Conservation (phyloP, 2,888 invertebrate species). For the Cheilosia variabilis region DNA sequence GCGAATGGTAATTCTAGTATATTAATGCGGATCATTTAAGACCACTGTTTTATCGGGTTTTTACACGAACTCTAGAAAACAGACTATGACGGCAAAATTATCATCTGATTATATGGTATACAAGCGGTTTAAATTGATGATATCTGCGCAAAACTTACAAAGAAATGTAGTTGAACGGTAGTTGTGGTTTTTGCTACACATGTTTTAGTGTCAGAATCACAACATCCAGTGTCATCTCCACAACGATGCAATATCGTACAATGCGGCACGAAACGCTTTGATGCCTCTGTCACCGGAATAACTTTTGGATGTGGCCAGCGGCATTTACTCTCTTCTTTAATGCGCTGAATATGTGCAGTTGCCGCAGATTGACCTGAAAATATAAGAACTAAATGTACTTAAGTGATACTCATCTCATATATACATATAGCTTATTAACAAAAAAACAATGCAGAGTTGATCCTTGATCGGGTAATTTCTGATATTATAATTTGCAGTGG, state of each 20-base stretch:
- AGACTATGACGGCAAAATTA: background rate
- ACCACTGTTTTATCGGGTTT: too few relatives aligned
- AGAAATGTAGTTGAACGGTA: conserved; percentile 80
- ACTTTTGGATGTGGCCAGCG: conserved; percentile 79
- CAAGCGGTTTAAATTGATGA: background rate
- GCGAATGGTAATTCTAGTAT: too few relatives aligned
- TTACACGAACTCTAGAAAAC: too few relatives aligned
- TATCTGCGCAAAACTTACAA: conserved; percentile 77
- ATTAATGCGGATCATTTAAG: too few relatives aligned
- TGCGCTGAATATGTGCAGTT: conserved; percentile 77
- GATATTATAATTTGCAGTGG: too few relatives aligned
- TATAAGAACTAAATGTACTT: background rate
- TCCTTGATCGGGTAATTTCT: too few relatives aligned
- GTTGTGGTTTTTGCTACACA: conserved; percentile 89
- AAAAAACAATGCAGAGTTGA: too few relatives aligned
- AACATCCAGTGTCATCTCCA: conserved; percentile 94
- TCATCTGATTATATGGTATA: background rate
- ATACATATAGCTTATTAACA: too few relatives aligned
- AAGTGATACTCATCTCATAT: too few relatives aligned
- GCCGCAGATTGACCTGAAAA: conserved; percentile 78
- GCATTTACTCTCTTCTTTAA: conserved; percentile 79
- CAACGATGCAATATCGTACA: conserved; percentile 95
- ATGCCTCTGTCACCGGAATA: conserved; percentile 81
- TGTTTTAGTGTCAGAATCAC: conserved; percentile 87
- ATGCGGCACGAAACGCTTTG: conserved; percentile 91